Evolutionary conservation across 2,888 invertebrate species (phyloP).

Genomic region (Perdita meconis): DNA sequence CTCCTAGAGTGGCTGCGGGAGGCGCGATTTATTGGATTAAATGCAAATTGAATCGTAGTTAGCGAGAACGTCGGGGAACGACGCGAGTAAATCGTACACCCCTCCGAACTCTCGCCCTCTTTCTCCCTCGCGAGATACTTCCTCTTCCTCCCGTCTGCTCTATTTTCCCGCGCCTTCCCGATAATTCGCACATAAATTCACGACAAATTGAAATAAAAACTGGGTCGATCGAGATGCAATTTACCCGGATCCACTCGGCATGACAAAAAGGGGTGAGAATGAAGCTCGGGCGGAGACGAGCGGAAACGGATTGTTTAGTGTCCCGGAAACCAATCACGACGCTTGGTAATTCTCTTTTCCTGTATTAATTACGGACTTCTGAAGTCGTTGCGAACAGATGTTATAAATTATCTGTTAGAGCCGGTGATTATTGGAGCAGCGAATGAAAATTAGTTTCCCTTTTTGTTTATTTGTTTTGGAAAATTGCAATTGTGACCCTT

Average conservation of each 20-base stretch:
- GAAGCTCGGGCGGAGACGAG: not conserved
- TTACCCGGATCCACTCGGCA: slow-evolving; percentile 54
- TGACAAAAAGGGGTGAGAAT: slow-evolving; percentile 11
- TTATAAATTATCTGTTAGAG: slow-evolving; percentile 26
- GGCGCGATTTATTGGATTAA: slow-evolving; percentile 73
- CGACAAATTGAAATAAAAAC: slow-evolving; percentile 73
- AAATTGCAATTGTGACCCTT: too few relatives aligned
- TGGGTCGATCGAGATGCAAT: slow-evolving; percentile 68
- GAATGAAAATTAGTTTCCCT: slow-evolving; percentile 27
- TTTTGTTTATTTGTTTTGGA: not conserved
- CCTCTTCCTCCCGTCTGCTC: slow-evolving; percentile 4
- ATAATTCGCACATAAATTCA: slow-evolving; percentile 75
- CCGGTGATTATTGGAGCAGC: slow-evolving; percentile 39
- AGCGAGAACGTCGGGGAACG: slow-evolving; percentile 66
- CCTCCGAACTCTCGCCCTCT: slow-evolving; percentile 27
- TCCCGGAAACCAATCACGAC: slow-evolving; percentile 54
- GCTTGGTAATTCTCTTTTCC: slow-evolving; percentile 39
- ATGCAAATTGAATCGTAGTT: slow-evolving; percentile 79
- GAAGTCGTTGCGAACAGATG: slow-evolving; percentile 38
- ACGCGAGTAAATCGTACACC: slow-evolving; percentile 66
- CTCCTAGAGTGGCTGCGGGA: slow-evolving; percentile 18
- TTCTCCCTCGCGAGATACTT: slow-evolving; percentile 16
- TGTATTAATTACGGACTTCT: slow-evolving; percentile 52
- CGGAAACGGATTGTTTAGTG: slow-evolving; percentile 51
- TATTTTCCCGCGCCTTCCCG: slow-evolving; percentile 42